phyloP scores from a whole-genome alignment of 2,797 vertebrate species.

The Siniperca obscura region DNA sequence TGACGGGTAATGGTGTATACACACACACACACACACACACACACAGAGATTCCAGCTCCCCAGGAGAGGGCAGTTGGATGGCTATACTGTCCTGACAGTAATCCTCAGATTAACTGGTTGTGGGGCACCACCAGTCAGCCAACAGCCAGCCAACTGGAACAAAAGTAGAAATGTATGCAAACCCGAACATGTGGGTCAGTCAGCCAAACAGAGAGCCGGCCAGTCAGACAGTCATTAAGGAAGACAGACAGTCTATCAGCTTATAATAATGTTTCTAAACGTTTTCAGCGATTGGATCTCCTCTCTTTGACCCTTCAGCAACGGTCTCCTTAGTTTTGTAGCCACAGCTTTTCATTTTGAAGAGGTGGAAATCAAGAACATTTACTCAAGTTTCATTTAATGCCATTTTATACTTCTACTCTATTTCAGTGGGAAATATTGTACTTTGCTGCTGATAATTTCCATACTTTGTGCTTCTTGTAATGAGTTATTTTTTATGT shows the following conservation, averaged over 20 bases:
- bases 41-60: conserved; percentile 65
- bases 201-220: conserved; percentile 14
- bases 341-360: not conserved
- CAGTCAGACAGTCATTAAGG: conserved; percentile 31
- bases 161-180: conserved; percentile 42
- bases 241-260: conserved; percentile 18
- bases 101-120: conserved; percentile 79
- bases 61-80: conserved; percentile 60
- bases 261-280: not conserved
- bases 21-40: conserved; percentile 43
- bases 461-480: not conserved
- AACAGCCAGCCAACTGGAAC: conserved; percentile 31
- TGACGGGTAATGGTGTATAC: conserved; percentile 14
- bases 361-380: not conserved
- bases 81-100: conserved; percentile 77
- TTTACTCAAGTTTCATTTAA: no score
- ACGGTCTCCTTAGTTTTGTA: not conserved
- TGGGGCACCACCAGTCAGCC: conserved; percentile 58
- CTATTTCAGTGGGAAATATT: not conserved
- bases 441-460: not conserved
- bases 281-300: not conserved
- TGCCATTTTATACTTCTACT: not conserved
- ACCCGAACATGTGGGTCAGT: conserved; percentile 47
- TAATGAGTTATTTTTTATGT: not conserved
- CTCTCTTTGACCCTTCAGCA: not conserved